Evolutionary conservation across 30 jellyfish, hydroid and myxozoan genomes (phyloP).

Genomic region (Aurelia sp.): DNA sequence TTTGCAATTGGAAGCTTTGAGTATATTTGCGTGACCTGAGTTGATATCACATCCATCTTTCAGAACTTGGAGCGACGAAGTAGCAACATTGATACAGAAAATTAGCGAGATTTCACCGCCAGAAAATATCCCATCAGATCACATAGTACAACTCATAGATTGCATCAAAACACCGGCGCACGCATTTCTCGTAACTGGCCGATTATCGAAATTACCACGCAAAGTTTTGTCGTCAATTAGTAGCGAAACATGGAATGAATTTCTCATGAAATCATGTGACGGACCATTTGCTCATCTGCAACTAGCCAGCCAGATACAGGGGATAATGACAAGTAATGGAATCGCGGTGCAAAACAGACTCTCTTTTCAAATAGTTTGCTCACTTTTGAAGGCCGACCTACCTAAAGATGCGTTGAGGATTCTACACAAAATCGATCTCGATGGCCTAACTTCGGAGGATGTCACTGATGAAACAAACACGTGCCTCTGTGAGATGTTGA

Average conservation of each 20-base stretch:
- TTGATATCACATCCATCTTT: not conserved
- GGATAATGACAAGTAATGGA: slow-evolving; percentile 16
- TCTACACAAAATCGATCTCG: slow-evolving; percentile 1
- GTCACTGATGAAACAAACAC: slow-evolving; percentile 27
- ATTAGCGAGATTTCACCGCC: slow-evolving; percentile 13
- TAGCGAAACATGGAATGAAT: slow-evolving; percentile 36
- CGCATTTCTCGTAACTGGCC: slow-evolving; percentile 13
- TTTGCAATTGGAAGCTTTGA: too few species aligned
- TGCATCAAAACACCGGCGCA: slow-evolving; percentile 11
- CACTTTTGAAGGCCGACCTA: slow-evolving; percentile 2
- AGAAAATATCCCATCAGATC: slow-evolving; percentile 29
- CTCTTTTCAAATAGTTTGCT: slow-evolving; percentile 12
- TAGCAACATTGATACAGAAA: slow-evolving; percentile 5
- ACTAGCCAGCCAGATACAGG: slow-evolving; percentile 50
- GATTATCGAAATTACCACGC: slow-evolving; percentile 15
- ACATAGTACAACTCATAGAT: slow-evolving; percentile 9
- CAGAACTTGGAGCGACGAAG: slow-evolving; percentile 1
- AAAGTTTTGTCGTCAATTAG: slow-evolving; percentile 8
- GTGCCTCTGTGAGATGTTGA: not conserved
- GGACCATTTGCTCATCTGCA: slow-evolving; percentile 56
- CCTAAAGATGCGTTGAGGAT: slow-evolving; percentile 29
- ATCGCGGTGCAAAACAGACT: slow-evolving; percentile 6
- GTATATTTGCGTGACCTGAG: too few species aligned
- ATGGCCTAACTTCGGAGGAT: slow-evolving; percentile 22
- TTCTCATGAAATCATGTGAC: slow-evolving; percentile 18